Percentiles rank a stretch among this genome's conserved stretches.
These are phyloP conservation scores for Sinohyriopsis cumingii DNA, from an alignment of 2,888 invertebrate genomes.

Conservation along the genomic window DNA sequence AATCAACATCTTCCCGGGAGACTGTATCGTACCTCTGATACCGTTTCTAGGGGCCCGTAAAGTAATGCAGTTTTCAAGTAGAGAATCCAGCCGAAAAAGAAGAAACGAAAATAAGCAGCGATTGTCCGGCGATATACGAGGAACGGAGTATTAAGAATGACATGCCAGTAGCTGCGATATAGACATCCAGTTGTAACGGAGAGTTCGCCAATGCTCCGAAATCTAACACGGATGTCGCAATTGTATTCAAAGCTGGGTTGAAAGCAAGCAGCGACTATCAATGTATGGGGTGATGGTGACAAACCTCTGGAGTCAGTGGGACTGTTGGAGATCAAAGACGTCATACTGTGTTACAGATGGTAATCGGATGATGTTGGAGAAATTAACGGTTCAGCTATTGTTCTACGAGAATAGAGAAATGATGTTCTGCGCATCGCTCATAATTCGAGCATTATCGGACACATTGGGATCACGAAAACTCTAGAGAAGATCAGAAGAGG, in stretches of 20 bases:
- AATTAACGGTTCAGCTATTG: conserved; percentile 2
- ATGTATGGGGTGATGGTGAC: conserved; percentile 1
- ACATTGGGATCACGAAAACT: conserved; percentile 13
- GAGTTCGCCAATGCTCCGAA: background rate
- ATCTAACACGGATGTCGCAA: conserved; percentile 3
- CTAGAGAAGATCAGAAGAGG: conserved; percentile 5
- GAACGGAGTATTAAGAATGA: background rate
- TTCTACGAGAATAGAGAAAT: conserved; percentile 4
- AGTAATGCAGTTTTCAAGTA: conserved; percentile 5
- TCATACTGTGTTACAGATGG: conserved; percentile 1
- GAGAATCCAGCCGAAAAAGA: background rate
- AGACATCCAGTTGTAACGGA: no score
- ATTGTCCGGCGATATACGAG: background rate
- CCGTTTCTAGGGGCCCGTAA: conserved; percentile 10
- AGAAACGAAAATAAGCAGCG: background rate
- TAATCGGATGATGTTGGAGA: background rate
- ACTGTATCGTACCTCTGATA: conserved; percentile 29
- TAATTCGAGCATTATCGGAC: conserved; percentile 9
- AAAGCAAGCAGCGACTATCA: background rate
- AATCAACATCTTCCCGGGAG: conserved; percentile 25
- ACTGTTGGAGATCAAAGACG: background rate
- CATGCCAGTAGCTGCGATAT: no score
- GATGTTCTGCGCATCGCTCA: conserved; percentile 6
- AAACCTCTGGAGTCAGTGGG: conserved; percentile 4
- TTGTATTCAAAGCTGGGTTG: conserved; percentile 8